Percentiles rank a stretch among this genome's conserved stretches.
Conservation (phyloP, 2,888 invertebrate genomes). For the Tromatobia lineatoria region DNA sequence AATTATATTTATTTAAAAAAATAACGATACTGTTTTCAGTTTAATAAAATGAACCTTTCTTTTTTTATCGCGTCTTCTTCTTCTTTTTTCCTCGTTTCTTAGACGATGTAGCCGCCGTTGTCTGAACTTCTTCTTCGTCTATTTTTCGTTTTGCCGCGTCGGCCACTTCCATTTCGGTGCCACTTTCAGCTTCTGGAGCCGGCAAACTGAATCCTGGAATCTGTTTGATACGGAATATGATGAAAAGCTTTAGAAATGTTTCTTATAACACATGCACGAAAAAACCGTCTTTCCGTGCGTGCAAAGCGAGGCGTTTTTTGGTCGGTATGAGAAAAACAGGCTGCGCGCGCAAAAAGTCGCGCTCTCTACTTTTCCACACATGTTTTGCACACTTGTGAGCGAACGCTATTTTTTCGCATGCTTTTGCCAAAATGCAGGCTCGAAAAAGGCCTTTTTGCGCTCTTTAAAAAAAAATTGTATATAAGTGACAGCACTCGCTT, state of each 20-base stretch:
- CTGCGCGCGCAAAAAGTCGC: no score
- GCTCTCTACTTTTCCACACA: no score
- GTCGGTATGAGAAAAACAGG: no score
- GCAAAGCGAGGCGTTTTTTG: no score
- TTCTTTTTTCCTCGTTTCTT: constrained; percentile 67
- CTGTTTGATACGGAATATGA: constrained; percentile 68
- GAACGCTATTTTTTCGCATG: no score
- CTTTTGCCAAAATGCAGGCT: no score
- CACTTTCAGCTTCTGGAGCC: constrained; percentile 7
- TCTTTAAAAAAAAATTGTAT: no score
- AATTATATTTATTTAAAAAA: constrained; percentile 34
- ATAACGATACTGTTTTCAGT: constrained; percentile 12
- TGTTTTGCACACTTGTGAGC: no score
- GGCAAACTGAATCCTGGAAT: constrained; percentile 81
- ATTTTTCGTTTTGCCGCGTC: constrained; percentile 51
- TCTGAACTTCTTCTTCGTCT: constrained; percentile 39
- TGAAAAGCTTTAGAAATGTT: not conserved
- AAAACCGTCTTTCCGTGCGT: no score
- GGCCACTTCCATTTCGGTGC: constrained; percentile 17
- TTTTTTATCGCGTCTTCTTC: constrained; percentile 47
- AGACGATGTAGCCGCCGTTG: constrained; percentile 32
- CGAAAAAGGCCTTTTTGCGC: no score
- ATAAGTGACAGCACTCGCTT: no score
- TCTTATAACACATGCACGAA: no score
- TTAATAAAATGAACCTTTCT: constrained; percentile 14